Conservation (phyloP, 2,797 vertebrate species). For the Cryptoblepharus egeriae region DNA sequence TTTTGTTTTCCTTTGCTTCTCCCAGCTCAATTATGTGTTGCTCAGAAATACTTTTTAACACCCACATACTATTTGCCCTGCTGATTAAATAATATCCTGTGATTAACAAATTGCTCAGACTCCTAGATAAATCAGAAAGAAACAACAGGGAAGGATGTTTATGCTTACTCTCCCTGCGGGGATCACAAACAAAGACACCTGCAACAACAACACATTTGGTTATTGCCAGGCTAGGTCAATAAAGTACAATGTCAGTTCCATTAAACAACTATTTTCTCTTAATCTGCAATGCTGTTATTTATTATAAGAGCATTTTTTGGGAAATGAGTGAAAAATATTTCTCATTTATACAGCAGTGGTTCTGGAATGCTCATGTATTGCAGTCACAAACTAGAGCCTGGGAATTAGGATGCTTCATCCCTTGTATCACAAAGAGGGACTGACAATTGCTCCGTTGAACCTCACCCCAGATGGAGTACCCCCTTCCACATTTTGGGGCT, state of each 20-base stretch:
- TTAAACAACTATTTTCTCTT: slow-evolving; percentile 36
- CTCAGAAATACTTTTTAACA: slow-evolving; percentile 55
- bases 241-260: slow-evolving; percentile 25
- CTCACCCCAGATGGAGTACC: not conserved
- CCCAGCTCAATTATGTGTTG: slow-evolving; percentile 38
- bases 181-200: slow-evolving; percentile 64
- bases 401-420: not conserved
- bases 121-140: slow-evolving; percentile 63
- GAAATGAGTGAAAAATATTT: not conserved
- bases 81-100: slow-evolving; percentile 67
- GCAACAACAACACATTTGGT: slow-evolving; percentile 59
- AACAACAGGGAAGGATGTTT: slow-evolving; percentile 62
- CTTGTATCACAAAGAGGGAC: not conserved
- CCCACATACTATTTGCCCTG: slow-evolving; percentile 57
- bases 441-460: not conserved
- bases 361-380: not conserved
- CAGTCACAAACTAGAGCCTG: no score
- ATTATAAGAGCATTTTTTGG: slow-evolving; percentile 30
- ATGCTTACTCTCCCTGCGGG: slow-evolving; percentile 54
- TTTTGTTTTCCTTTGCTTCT: slow-evolving; percentile 50
- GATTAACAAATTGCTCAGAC: slow-evolving; percentile 65
- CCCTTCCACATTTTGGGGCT: not conserved
- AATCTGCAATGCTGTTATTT: slow-evolving; percentile 13
- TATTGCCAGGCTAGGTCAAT: slow-evolving; percentile 49
- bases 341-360: no score